Evolutionary conservation across 1,140 invertebrate genomes (phyloP).

Genomic region (Penaeus japonicus): DNA sequence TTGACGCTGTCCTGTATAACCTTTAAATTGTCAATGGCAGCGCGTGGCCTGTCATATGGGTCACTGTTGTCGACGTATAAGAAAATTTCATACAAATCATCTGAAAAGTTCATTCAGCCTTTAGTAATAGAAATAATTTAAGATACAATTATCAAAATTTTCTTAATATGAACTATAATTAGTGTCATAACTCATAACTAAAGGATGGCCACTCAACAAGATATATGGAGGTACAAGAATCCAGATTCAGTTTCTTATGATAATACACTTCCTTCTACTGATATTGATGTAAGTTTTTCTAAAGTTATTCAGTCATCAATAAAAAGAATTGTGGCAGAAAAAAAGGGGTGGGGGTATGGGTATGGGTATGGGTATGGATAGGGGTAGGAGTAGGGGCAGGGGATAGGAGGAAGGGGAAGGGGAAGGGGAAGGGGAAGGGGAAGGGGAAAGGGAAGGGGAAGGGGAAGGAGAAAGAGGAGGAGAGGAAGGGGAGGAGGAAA

Average conservation of each 20-base stretch:
- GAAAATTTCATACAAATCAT: slow-evolving; percentile 76
- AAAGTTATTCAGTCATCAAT: too few species aligned
- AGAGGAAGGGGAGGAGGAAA: background rate
- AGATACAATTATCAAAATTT: too few species aligned
- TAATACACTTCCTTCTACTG: too few species aligned
- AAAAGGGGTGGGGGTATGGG: background rate
- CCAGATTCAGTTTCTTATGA: too few species aligned
- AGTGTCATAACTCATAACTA: too few species aligned
- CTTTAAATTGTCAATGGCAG: slow-evolving; percentile 67
- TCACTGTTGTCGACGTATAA: slow-evolving; percentile 71
- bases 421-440: background rate
- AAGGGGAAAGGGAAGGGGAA: background rate
- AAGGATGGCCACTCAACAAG: too few species aligned
- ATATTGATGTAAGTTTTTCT: too few species aligned
- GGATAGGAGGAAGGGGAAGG: background rate
- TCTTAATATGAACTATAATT: too few species aligned
- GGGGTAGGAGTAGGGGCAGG: background rate
- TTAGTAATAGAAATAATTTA: background rate
- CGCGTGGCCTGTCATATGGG: slow-evolving; percentile 66
- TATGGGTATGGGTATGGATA: background rate
- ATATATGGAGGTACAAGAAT: too few species aligned
- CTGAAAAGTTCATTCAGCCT: slow-evolving; percentile 63
- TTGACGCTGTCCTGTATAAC: slow-evolving; percentile 74
- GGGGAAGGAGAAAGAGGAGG: background rate
- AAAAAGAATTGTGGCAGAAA: background rate